Evolutionary conservation across 2,888 invertebrate genomes (phyloP).

Genomic region (Callyntrura guangdongensis): DNA sequence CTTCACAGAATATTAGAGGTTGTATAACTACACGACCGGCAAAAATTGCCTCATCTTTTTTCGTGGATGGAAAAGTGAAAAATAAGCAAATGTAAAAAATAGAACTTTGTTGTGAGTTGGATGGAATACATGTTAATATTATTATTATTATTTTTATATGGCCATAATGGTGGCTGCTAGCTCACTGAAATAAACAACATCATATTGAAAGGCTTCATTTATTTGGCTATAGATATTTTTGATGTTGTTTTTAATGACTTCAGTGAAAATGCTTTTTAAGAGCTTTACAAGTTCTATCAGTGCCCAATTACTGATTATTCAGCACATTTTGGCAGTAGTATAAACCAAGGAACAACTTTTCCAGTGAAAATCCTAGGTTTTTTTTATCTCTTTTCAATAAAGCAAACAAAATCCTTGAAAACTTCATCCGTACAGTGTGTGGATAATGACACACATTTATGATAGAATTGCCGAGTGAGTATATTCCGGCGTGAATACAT

Average conservation of each 20-base stretch:
- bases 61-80: slow-evolving; percentile 41
- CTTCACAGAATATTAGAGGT: slow-evolving; percentile 63
- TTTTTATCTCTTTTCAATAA: background rate
- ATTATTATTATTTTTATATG: too few relatives aligned
- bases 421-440: background rate
- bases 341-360: background rate
- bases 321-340: background rate
- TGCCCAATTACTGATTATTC: background rate
- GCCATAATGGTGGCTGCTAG: background rate
- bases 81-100: slow-evolving; percentile 15
- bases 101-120: background rate
- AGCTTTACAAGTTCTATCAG: background rate
- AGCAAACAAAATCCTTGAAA: slow-evolving; percentile 6
- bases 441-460: too few relatives aligned
- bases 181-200: slow-evolving; percentile 12
- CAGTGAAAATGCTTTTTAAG: background rate
- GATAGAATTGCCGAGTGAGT: too few relatives aligned
- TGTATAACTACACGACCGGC: slow-evolving; percentile 69
- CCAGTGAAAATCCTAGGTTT: background rate
- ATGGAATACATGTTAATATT: background rate
- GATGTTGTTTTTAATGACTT: slow-evolving; percentile 37
- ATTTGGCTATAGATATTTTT: background rate
- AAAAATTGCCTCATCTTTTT: slow-evolving; percentile 67
- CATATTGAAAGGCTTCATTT: background rate
- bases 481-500: too few relatives aligned